Conservation (phyloP, 2,113 vertebrate species). For the Microcebus murinus region DNA sequence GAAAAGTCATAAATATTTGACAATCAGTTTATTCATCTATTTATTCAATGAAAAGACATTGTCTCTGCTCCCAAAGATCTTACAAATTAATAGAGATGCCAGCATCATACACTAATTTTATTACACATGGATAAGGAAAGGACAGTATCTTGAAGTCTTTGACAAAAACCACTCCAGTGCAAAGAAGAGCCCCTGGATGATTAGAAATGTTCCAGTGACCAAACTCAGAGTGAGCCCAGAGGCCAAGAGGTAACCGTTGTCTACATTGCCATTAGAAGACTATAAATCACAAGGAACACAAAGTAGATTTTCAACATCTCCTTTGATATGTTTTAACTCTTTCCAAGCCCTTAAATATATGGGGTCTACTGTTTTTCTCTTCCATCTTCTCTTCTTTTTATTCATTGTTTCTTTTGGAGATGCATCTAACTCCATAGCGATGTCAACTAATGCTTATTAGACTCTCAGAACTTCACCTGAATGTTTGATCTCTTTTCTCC, state of each 20-base stretch:
- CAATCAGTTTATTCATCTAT: not conserved
- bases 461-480: not conserved
- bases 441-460: not conserved
- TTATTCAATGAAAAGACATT: not conserved
- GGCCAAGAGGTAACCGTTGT: not conserved
- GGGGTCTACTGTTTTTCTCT: not conserved
- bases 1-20: not conserved
- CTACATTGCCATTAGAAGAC: not conserved
- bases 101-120: not conserved
- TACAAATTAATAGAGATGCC: not conserved
- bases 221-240: not conserved
- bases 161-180: not conserved
- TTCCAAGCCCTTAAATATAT: not conserved
- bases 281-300: not conserved
- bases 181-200: not conserved
- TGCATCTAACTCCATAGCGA: not conserved
- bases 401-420: not conserved
- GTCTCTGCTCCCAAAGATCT: not conserved
- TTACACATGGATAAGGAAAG: not conserved
- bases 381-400: not conserved
- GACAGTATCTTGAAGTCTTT: not conserved
- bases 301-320: not conserved
- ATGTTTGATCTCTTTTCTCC: not conserved
- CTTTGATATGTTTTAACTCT: not conserved
- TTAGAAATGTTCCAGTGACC: not conserved